These are phyloP conservation scores for Caenorhabditis parvicauda DNA, from an alignment of 2,888 invertebrate species.

Conservation along the genomic window DNA sequence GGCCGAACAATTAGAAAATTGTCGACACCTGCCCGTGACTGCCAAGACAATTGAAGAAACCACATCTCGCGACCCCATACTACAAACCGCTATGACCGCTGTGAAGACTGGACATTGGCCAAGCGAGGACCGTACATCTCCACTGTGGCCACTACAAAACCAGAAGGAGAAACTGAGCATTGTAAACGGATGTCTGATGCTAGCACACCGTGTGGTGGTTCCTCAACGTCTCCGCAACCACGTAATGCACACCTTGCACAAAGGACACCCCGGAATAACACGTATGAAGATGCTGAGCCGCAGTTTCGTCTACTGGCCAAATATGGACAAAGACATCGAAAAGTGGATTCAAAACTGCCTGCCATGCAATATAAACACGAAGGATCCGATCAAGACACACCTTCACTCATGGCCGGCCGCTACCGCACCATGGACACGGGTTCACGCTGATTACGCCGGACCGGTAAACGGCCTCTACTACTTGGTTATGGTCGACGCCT, in stretches of 20 bases:
- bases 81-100: conserved; percentile 1
- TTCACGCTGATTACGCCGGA: conserved; percentile 65
- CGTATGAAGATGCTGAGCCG: conserved; percentile 55
- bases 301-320: conserved; percentile 55
- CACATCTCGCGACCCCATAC: conserved; percentile 1
- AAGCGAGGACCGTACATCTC: not conserved
- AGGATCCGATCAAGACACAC: conserved; percentile 30
- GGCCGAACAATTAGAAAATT: not conserved
- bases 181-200: conserved; percentile 9
- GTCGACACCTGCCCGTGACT: conserved; percentile 5
- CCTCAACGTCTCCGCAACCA: conserved; percentile 30
- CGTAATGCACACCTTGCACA: conserved; percentile 46
- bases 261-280: conserved; percentile 50
- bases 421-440: conserved; percentile 59
- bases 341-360: conserved; percentile 28
- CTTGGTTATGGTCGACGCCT: conserved; percentile 63
- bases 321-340: conserved; percentile 40
- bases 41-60: not conserved
- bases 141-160: not conserved
- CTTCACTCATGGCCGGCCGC: conserved; percentile 56
- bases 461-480: conserved; percentile 57
- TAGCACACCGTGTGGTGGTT: conserved; percentile 43
- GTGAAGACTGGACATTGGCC: conserved; percentile 5
- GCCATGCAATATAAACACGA: conserved; percentile 27
- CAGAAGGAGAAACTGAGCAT: not conserved